Evolutionary conservation across 2,797 vertebrate genomes (phyloP).

Genomic region (Intellagama lesueurii): DNA sequence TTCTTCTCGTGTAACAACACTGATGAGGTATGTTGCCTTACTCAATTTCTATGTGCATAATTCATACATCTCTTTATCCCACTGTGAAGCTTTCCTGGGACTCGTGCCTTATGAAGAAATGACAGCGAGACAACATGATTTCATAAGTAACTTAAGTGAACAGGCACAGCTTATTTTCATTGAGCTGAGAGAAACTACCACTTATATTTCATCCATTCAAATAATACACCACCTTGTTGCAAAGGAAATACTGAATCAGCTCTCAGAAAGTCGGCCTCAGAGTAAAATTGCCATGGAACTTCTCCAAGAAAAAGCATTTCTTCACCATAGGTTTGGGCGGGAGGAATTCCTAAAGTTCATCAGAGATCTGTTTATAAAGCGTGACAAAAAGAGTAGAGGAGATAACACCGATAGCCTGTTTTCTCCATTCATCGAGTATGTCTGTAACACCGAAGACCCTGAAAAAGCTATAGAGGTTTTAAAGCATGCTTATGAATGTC

Average conservation of each 20-base stretch:
- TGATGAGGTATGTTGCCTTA: conserved; percentile 84
- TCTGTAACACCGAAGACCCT: conserved; percentile 67
- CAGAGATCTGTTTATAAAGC: conserved; percentile 82
- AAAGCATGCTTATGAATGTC: conserved; percentile 76
- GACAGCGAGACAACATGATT: conserved; percentile 70
- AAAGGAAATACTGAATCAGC: conserved; percentile 85
- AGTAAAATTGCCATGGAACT: conserved; percentile 81
- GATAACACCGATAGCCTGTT: conserved; percentile 82
- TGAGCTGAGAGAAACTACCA: conserved; percentile 83
- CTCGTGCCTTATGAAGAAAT: conserved; percentile 64
- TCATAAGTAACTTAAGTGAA: conserved; percentile 79
- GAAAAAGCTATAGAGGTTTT: conserved; percentile 82
- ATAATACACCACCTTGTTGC: conserved; percentile 87
- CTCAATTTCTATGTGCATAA: conserved; percentile 86
- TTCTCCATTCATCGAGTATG: conserved; percentile 85
- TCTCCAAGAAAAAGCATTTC: conserved; percentile 78
- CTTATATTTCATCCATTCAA: conserved; percentile 79
- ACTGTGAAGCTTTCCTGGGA: conserved; percentile 83
- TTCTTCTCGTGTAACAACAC: conserved; percentile 69
- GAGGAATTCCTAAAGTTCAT: conserved; percentile 80
- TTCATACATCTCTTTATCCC: conserved; percentile 85
- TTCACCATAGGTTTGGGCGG: conserved; percentile 84
- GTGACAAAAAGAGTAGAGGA: conserved; percentile 81
- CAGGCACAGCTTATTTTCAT: conserved; percentile 84
- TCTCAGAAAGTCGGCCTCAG: conserved; percentile 72